Evolutionary conservation across 2,113 vertebrate genomes (phyloP).

Genomic region (Aplodontia rufa): DNA sequence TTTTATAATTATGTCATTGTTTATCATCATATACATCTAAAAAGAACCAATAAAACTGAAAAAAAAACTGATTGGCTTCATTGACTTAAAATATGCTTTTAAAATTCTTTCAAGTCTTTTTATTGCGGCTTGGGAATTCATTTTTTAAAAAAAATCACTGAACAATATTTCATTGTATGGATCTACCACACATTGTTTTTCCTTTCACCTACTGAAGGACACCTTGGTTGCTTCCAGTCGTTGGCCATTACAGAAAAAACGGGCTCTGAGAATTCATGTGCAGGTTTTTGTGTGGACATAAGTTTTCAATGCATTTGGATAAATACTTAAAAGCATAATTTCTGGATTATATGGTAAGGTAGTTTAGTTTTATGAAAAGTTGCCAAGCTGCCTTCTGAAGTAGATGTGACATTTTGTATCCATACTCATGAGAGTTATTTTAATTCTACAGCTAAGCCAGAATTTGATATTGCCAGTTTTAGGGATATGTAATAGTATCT

Average conservation of each 20-base stretch:
- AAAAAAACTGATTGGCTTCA: too few species aligned
- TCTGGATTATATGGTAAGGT: neutral
- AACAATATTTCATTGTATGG: neutral
- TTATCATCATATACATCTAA: too few species aligned
- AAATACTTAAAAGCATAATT: neutral
- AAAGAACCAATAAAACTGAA: too few species aligned
- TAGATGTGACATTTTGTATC: neutral
- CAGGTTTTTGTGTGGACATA: neutral
- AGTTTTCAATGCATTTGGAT: neutral
- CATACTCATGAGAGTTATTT: neutral
- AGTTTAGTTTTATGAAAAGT: neutral
- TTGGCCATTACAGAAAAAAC: neutral
- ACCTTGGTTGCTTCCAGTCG: neutral
- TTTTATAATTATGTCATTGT: too few species aligned
- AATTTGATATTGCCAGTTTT: neutral
- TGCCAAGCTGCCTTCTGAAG: neutral
- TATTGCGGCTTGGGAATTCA: neutral
- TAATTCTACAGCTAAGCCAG: too few species aligned
- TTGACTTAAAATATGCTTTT: neutral
- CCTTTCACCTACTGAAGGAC: neutral
- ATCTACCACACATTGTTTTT: neutral
- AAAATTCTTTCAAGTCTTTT: neutral
- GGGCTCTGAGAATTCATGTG: neutral
- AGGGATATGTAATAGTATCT: neutral
- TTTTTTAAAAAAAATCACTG: neutral